Percentiles rank a stretch among this genome's conserved stretches.
These are phyloP conservation scores for Ceratina australensis DNA, from an alignment of 1,140 invertebrate genomes.

Conservation along the genomic window DNA sequence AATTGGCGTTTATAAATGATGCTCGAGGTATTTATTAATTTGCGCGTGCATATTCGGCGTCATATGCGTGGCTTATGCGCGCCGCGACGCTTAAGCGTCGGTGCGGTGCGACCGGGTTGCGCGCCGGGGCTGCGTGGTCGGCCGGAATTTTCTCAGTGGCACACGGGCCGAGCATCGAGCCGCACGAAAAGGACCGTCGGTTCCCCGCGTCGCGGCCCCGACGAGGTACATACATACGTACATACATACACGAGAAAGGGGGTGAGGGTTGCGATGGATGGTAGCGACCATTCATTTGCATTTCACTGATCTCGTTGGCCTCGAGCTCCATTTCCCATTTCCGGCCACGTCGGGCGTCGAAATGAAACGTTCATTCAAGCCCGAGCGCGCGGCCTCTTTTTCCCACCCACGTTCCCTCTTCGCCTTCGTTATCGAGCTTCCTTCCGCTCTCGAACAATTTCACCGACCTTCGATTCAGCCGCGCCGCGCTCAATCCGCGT, in stretches of 20 bases:
- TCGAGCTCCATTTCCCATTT: constrained; percentile 59
- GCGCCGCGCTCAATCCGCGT: neutral
- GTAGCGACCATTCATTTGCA: constrained; percentile 64
- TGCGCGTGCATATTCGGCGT: neutral
- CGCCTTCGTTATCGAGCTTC: constrained; percentile 32
- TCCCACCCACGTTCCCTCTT: constrained; percentile 3
- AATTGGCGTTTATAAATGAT: neutral
- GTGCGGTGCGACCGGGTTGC: constrained; percentile 30
- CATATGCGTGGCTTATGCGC: neutral
- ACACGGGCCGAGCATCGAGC: constrained; percentile 49
- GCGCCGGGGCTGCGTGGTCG: constrained; percentile 25
- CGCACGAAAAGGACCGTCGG: constrained; percentile 33
- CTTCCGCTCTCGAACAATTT: constrained; percentile 34
- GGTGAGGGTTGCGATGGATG: constrained; percentile 15
- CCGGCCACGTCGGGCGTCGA: constrained; percentile 44
- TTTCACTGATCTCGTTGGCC: constrained; percentile 68
- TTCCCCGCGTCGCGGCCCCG: constrained; percentile 25
- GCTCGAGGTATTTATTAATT: constrained; percentile 19
- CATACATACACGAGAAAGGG: neutral
- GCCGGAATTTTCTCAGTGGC: constrained; percentile 40
- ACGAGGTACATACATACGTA: constrained; percentile 19
- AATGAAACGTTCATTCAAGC: constrained; percentile 57
- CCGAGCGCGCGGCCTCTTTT: constrained; percentile 11
- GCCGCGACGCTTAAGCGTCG: neutral
- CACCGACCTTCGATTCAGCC: constrained; percentile 3